Percentiles rank a stretch among this genome's conserved stretches.
These are phyloP conservation scores for Neoitamus cyanurus DNA, from an alignment of 2,888 invertebrate species.

Conservation along the genomic window DNA sequence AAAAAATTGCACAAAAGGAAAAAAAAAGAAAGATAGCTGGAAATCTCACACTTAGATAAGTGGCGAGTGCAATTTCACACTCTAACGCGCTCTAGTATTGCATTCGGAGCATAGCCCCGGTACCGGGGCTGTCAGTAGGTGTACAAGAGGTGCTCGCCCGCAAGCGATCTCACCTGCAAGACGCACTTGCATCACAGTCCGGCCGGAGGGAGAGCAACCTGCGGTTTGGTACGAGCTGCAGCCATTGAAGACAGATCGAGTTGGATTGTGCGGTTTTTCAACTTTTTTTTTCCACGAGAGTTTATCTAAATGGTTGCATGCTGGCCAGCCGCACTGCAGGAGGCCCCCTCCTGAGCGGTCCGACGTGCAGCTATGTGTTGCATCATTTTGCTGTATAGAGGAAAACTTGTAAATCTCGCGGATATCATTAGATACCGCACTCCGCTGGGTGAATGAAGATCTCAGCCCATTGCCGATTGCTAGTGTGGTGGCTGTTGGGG, in stretches of 20 bases:
- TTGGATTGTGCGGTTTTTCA: slow-evolving; percentile 25
- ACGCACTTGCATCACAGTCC: slow-evolving; percentile 32
- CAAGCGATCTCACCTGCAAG: slow-evolving; percentile 3
- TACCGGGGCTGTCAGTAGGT: neutral
- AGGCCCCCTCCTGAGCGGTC: neutral
- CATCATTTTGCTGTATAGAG: slow-evolving; percentile 16
- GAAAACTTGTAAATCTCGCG: slow-evolving; percentile 30
- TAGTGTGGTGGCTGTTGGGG: slow-evolving; percentile 3
- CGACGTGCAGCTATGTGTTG: slow-evolving; percentile 31
- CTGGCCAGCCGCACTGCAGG: neutral
- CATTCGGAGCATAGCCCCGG: slow-evolving; percentile 12
- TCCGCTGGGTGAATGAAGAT: slow-evolving; percentile 7
- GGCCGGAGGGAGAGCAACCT: neutral
- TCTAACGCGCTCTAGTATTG: slow-evolving; percentile 45
- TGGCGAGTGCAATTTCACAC: slow-evolving; percentile 46
- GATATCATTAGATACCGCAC: slow-evolving; percentile 15
- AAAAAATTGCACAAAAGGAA: neutral
- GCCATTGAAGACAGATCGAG: slow-evolving; percentile 43
- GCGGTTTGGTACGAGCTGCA: neutral
- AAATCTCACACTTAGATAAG: slow-evolving; percentile 44
- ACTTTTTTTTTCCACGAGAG: neutral
- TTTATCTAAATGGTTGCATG: slow-evolving; percentile 37
- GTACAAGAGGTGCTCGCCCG: slow-evolving; percentile 10
- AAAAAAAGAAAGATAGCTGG: slow-evolving; percentile 14
- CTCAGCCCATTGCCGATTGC: neutral